Base-by-base conservation (phyloP, 2,113 vertebrate genomes). In the Globicephala melas region DNA sequence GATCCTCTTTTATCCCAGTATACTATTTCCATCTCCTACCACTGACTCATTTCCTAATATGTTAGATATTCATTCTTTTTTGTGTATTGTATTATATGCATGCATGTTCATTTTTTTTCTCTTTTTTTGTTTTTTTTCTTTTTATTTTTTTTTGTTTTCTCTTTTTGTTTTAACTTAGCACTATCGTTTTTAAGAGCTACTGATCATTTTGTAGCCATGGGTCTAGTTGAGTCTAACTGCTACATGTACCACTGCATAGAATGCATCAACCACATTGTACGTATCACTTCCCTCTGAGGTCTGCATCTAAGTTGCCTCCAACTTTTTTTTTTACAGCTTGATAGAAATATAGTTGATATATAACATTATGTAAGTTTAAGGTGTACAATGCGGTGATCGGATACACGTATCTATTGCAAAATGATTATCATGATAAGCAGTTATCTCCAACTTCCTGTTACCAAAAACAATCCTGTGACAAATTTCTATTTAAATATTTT, bases 401-500 rank as follows among this genome's bases (percentile, higher is more conserved):
- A 81, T 63, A 63, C 15, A 81, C 41, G 71, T 10, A 81, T 17
- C 62, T 38, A 25, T 23, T 60, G 18, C 31, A 88, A 88, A 70
- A 71, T 80, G 13, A 88, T 87, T 23, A 81, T 41, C 18, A 80
- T 31, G n/a, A 44, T 50, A 71, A 80, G 38, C 58, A 80, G 36
- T n/a, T 76, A 33, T 55, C 68, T 89, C 62, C 31, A 71, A 77
- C 1, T 50, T 18, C 26, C 76, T 95, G 18, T 58, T 60, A 62
- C 74, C n/a, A 68, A 81, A 92, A 92, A 18, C 47, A 94, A 71
- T 41, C 15, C 36, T 58, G 14, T 38, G n/a, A 70, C 67, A 86
- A 81, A 94, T 60, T 67, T 71, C 14, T 13, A 73, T 55, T 81
- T 93, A 74, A 89, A 58, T 88, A 36, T 65, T 89, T 95, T 95